Conservation (phyloP, 1,140 invertebrate species). For the Tetragnatha versicolor region DNA sequence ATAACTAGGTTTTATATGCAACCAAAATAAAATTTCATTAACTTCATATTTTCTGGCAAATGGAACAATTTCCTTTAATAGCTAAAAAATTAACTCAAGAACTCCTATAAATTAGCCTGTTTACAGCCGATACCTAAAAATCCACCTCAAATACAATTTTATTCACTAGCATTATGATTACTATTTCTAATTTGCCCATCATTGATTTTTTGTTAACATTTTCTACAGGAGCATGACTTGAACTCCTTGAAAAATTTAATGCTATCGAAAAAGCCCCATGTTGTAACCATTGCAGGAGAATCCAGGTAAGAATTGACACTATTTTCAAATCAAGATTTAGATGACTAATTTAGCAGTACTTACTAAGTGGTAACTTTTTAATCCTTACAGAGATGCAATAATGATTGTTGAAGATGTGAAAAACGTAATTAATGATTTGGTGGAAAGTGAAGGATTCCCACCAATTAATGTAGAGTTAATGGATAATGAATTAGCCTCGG, state of each 20-base stretch:
- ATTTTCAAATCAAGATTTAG: background rate
- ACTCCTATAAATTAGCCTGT: too few species aligned
- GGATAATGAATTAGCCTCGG: slow-evolving; percentile 89
- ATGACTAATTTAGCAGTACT: too few species aligned
- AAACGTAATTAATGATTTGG: slow-evolving; percentile 75
- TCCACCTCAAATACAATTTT: too few species aligned
- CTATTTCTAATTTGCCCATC: too few species aligned
- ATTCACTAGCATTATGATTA: too few species aligned
- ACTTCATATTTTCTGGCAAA: too few species aligned
- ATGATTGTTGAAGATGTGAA: slow-evolving; percentile 87
- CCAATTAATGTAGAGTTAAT: slow-evolving; percentile 87
- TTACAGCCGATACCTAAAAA: too few species aligned
- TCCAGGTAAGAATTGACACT: slow-evolving; percentile 65
- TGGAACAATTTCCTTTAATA: too few species aligned
- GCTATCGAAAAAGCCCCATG: slow-evolving; percentile 88
- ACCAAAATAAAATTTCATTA: too few species aligned
- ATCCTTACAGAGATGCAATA: slow-evolving; percentile 73
- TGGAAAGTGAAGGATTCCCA: slow-evolving; percentile 87
- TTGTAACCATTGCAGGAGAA: slow-evolving; percentile 89
- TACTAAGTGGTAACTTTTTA: background rate
- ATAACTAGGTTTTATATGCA: too few species aligned
- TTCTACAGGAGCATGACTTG: slow-evolving; percentile 78
- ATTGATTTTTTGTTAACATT: slow-evolving; percentile 20
- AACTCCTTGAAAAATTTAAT: slow-evolving; percentile 86
- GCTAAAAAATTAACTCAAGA: too few species aligned